Base-by-base conservation (phyloP, 2,113 vertebrate genomes). In the Grammomys surdaster region DNA sequence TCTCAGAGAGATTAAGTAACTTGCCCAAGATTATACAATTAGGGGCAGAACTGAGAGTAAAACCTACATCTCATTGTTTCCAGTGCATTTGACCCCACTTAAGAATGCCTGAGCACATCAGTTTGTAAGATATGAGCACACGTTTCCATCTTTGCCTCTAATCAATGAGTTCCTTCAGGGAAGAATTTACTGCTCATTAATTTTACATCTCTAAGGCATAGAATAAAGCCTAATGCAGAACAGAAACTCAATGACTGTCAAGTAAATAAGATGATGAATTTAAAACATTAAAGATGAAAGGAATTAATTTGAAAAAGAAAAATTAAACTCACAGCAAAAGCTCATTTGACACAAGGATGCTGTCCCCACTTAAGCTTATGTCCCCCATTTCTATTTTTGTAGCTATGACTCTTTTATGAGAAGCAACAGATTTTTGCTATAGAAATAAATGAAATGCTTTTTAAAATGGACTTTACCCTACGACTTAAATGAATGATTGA, bases 361-460 rank as follows among this genome's bases (percentile, higher is more conserved):
- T 24, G 70, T 69, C 33, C 24, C 70, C 58, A 90, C 54, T 76
- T 94, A 98, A 98, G 96, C 97, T 97, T 95, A 78, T 92, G 48
- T 73, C 96, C 91, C 82, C 36, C 69, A 96, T 97, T 88, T 98
- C 96, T 97, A 97, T 81, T 95, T 96, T 90, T 96, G 92, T 97
- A 96, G 97, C 43, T 95, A 94, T 54, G 88, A 97, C 89, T 91
- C 94, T 98, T 97, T 98, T 94, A 96, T 96, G 97, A 98, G 98
- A 98, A 98, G 97, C 89, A 96, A 40, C 80, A 96, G 97, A 98
- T 81, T 98, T 87, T 97, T 96, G 95, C 86, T 98, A 96, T 72
- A 97, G 95, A 98, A 97, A 94, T 97, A 97, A 97, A 96, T 28
- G 19, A 98, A 98, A 97, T 65, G 73, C 92, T 97, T 98, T 96